Percentiles rank a stretch among this genome's conserved stretches.
phyloP scores from a whole-genome alignment of 2,113 vertebrate genomes.

The Dolichallabes microphthalmus region DNA sequence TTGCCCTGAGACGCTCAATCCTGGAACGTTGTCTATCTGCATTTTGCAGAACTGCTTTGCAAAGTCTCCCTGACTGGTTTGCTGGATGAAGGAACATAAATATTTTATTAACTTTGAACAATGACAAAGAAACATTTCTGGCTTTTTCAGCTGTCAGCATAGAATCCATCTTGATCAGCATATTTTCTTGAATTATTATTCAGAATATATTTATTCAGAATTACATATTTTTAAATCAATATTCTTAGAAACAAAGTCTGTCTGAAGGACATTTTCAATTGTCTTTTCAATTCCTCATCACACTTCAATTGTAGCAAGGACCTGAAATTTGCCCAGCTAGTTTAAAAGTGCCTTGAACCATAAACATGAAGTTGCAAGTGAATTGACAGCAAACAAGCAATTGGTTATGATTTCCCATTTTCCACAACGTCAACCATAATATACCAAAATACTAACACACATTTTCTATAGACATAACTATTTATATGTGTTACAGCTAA shows the following conservation, averaged over 20 bases:
- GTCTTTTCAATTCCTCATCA: neutral
- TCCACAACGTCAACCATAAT: neutral
- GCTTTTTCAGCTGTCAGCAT: neutral
- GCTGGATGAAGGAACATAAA: constrained; percentile 56
- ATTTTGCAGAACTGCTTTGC: constrained; percentile 66
- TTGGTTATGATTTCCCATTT: neutral
- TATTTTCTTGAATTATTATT: too few species aligned
- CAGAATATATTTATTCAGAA: too few species aligned
- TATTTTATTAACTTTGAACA: neutral
- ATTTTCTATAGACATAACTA: neutral
- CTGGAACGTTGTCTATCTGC: constrained; percentile 59
- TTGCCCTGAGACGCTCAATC: constrained; percentile 66
- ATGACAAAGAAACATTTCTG: neutral
- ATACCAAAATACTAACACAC: neutral
- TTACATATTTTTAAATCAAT: neutral
- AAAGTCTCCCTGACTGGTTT: constrained; percentile 64
- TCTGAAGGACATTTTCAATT: neutral
- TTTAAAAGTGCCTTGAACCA: neutral
- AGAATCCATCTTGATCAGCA: neutral
- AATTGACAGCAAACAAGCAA: neutral
- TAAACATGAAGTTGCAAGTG: neutral
- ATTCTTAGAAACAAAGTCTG: neutral
- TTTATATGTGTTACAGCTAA: neutral
- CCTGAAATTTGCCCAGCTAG: neutral
- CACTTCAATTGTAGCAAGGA: neutral